A percentile compares a stretch with the other conserved stretches of the same genome.
These are phyloP conservation scores for Phataginus tricuspis DNA, from an alignment of 2,797 vertebrate species.

Conservation along the genomic window DNA sequence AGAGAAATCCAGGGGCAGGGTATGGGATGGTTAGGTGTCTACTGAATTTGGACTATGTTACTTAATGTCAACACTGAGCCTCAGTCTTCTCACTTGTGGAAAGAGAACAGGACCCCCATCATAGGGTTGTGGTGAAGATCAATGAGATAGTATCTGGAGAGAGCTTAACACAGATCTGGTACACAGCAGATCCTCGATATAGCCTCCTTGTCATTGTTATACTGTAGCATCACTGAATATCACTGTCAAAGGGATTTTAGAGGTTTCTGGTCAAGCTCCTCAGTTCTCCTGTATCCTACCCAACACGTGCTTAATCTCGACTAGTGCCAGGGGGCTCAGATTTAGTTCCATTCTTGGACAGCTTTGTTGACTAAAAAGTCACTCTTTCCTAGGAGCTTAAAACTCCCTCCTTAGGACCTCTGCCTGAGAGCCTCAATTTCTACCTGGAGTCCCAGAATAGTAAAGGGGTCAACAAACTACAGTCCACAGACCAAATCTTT, in stretches of 20 bases:
- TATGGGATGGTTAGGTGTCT: background rate
- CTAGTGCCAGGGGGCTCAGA: background rate
- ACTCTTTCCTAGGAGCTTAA: background rate
- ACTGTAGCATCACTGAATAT: background rate
- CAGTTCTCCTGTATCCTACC: background rate
- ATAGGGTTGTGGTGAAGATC: background rate
- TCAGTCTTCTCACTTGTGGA: background rate
- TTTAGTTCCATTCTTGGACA: background rate
- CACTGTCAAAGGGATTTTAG: background rate
- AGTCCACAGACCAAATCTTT: background rate
- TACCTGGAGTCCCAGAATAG: background rate
- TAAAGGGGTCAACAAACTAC: background rate
- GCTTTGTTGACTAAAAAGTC: background rate
- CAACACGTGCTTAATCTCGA: background rate
- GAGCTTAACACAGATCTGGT: background rate
- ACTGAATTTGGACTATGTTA: background rate
- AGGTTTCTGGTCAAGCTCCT: background rate
- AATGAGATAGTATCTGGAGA: background rate
- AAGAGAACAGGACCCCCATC: background rate
- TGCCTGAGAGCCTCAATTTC: background rate
- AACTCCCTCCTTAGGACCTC: background rate
- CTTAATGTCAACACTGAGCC: background rate
- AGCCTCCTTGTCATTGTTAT: background rate
- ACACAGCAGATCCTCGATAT: background rate
- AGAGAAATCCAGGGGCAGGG: background rate